A percentile compares a stretch with the other conserved stretches of the same genome.
These are phyloP conservation scores for Lasioglossum villosulum DNA, from an alignment of 2,888 invertebrate genomes.

Conservation along the genomic window DNA sequence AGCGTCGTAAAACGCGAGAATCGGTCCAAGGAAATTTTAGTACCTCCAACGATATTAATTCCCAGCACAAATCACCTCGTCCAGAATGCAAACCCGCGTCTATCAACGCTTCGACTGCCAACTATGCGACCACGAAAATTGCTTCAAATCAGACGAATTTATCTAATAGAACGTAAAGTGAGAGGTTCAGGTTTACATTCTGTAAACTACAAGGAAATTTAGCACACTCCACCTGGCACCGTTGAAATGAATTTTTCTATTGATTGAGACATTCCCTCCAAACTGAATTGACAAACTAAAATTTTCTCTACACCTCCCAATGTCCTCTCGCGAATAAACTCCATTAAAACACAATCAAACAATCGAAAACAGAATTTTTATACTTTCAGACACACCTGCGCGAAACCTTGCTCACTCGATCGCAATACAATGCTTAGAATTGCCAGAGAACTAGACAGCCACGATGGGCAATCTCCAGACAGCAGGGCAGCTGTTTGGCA, in stretches of 20 bases:
- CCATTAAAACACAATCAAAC: not conserved
- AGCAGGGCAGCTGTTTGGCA: not conserved
- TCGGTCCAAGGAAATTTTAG: conserved; percentile 38
- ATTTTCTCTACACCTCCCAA: not conserved
- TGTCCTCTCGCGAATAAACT: not conserved
- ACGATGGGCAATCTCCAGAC: not conserved
- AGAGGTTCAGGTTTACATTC: not conserved
- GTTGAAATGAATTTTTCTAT: not conserved
- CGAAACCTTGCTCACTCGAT: not conserved
- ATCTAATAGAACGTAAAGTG: not conserved
- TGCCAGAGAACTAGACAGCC: not conserved
- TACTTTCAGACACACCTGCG: not conserved
- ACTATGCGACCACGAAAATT: not conserved
- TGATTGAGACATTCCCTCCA: not conserved
- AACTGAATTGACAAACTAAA: not conserved
- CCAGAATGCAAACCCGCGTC: not conserved
- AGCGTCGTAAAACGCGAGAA: conserved; percentile 27
- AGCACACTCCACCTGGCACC: not conserved
- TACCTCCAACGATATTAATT: conserved; percentile 42
- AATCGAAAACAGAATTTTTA: not conserved
- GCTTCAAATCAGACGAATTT: not conserved
- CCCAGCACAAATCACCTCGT: conserved; percentile 5
- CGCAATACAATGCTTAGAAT: not conserved
- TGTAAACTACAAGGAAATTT: not conserved
- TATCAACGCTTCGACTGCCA: not conserved